These are phyloP conservation scores for Diorhabda elongata DNA, from an alignment of 1,140 invertebrate species.

Conservation along the genomic window DNA sequence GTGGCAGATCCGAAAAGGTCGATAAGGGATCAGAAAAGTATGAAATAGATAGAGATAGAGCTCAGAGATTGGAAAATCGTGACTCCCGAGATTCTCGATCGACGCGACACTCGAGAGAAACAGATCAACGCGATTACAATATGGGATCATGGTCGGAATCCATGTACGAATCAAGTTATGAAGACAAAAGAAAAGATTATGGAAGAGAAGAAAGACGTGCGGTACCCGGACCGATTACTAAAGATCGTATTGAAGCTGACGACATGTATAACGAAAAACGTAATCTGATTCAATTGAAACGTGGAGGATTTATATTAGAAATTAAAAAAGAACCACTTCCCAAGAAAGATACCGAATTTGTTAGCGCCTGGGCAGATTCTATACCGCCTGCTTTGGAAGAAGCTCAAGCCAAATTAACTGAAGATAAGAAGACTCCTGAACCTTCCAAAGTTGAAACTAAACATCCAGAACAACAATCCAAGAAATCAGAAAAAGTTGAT, in stretches of 20 bases:
- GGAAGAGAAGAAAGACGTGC: constrained; percentile 43
- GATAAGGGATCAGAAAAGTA: constrained; percentile 30
- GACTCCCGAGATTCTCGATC: constrained; percentile 55
- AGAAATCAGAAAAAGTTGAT: constrained; percentile 33
- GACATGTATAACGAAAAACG: constrained; percentile 56
- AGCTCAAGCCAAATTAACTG: constrained; percentile 22
- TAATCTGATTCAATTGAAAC: constrained; percentile 53
- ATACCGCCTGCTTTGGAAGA: constrained; percentile 45
- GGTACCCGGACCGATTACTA: constrained; percentile 59
- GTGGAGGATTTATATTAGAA: constrained; percentile 35
- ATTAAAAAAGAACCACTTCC: constrained; percentile 31
- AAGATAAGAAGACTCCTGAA: constrained; percentile 24
- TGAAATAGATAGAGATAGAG: constrained; percentile 45
- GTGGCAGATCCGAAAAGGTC: constrained; percentile 34
- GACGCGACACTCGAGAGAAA: constrained; percentile 50
- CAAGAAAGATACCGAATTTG: constrained; percentile 30
- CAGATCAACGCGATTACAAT: constrained; percentile 38
- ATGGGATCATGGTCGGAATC: constrained; percentile 50
- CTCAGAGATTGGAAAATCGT: constrained; percentile 58
- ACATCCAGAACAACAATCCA: constrained; percentile 21
- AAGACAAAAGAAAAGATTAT: constrained; percentile 46
- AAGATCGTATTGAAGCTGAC: constrained; percentile 60
- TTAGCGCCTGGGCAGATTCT: constrained; percentile 50
- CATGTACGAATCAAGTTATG: constrained; percentile 46
- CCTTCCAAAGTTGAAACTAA: constrained; percentile 8